Percentiles rank a stretch among this genome's conserved stretches.
Evolutionary conservation across 2,113 vertebrate species (phyloP).

Genomic region (Rattus norvegicus): DNA sequence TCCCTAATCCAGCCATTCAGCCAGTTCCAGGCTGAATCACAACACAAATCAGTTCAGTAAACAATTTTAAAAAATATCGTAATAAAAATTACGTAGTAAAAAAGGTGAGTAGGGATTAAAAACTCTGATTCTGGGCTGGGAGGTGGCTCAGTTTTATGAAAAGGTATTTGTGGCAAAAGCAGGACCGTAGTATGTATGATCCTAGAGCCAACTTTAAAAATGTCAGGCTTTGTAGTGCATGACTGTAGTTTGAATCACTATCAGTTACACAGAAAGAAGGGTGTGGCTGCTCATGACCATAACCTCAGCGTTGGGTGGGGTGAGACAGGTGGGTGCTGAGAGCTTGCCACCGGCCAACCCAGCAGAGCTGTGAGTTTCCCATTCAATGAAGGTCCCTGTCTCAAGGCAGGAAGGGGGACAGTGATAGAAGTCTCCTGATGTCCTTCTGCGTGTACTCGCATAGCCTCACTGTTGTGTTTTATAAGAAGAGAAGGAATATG

Average conservation of each 20-base stretch:
- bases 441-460: background rate
- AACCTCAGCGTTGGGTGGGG: background rate
- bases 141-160: background rate
- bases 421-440: background rate
- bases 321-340: background rate
- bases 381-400: background rate
- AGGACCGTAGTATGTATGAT: background rate
- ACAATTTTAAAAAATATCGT: background rate
- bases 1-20: background rate
- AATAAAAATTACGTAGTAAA: conserved; percentile 18
- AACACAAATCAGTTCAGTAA: conserved; percentile 6
- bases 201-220: background rate
- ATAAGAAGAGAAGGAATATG: too few relatives aligned
- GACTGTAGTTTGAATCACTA: background rate
- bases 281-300: background rate
- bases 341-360: background rate
- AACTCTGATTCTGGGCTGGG: background rate
- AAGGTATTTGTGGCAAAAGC: background rate
- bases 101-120: background rate
- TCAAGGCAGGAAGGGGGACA: background rate
- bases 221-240: background rate
- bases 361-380: background rate
- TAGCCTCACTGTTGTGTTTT: background rate
- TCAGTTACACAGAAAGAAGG: background rate
- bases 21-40: background rate